Evolutionary conservation across 2,797 vertebrate species (phyloP), one percentile per base, ranked within the genome.

Genomic region (Manis pentadactyla): DNA sequence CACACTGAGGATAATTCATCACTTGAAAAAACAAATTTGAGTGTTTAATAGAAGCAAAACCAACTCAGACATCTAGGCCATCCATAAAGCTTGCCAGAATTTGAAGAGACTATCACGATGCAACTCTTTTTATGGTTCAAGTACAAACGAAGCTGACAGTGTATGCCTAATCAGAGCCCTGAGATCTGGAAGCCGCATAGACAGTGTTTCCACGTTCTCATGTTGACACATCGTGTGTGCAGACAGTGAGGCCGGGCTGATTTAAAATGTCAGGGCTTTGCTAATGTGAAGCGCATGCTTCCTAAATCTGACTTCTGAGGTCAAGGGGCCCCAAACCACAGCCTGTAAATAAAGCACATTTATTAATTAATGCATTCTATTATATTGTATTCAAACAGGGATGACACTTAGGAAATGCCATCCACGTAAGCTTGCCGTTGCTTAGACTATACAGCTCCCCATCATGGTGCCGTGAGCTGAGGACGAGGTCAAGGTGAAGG

Each of bases 41-140:
- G 84, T 96, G 96, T 96, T 97, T 98, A 97, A 97, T 96, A 96
- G 97, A 96, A 97, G 92, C 96, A 95, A 89, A 74, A 77, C 88
- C 68, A 93, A 98, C 90, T 84, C 94, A 96, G 87, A 95, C 96
- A 89, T 96, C 83, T 90, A 69, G 89, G 94, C 91, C 95, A 97
- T 97, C 97, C 84, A 91, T 63, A 75, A 87, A 93, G 73, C 95
- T 91, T 42, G 25, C 95, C 93, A 90, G 97, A 27, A 83, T 75
- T 94, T 92, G 93, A 74, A 96, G 90, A 66, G 93, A 96, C 59
- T 77, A 87, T 82, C 53, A 97, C 68, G 92, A 95, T 74, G 57
- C 93, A 7, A 49, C 96, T 87, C 87, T 97, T 97, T 89, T 96
- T 87, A 90, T 68, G 17, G 77, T 29, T 90, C 95, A 88, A 90